Percentiles rank a stretch among this genome's conserved stretches.
phyloP scores from a whole-genome alignment of 2,888 invertebrate genomes.

The Psylliodes chrysocephalus region DNA sequence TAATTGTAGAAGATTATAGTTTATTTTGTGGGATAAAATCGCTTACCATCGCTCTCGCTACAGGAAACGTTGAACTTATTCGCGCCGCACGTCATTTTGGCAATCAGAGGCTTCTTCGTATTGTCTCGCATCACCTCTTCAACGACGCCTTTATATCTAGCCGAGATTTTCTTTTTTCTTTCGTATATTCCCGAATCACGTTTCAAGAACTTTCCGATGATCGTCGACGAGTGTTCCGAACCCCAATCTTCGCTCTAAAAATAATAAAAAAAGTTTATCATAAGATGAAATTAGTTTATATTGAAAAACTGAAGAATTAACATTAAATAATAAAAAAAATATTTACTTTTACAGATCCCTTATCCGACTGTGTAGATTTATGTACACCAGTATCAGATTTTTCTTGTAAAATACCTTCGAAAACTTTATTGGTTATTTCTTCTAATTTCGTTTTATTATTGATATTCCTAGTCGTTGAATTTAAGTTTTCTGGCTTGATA shows the following conservation, averaged over 20 bases:
- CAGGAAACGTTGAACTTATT: constrained; percentile 64
- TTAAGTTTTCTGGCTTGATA: constrained; percentile 27
- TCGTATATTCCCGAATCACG: constrained; percentile 69
- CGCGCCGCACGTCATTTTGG: constrained; percentile 77
- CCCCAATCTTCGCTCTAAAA: constrained; percentile 76
- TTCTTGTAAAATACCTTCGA: constrained; percentile 78
- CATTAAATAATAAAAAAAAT: not conserved
- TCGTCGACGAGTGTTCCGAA: constrained; percentile 76
- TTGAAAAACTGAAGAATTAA: not conserved
- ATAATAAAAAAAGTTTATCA: constrained; percentile 24
- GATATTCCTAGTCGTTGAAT: constrained; percentile 41
- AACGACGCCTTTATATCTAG: constrained; percentile 51
- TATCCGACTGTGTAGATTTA: constrained; percentile 63
- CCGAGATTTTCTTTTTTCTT: constrained; percentile 56
- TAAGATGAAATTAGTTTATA: not conserved
- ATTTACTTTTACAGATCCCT: constrained; percentile 69
- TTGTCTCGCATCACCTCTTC: constrained; percentile 46
- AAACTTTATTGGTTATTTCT: constrained; percentile 81
- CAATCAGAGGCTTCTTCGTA: constrained; percentile 71
- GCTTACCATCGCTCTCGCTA: constrained; percentile 75
- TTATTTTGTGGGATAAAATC: too few species aligned
- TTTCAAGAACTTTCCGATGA: constrained; percentile 73
- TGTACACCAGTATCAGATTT: constrained; percentile 66
- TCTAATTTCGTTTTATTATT: constrained; percentile 65
- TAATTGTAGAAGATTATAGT: too few species aligned